Evolutionary conservation across 2,888 invertebrate genomes (phyloP).

Genomic region (Tipula lateralis): DNA sequence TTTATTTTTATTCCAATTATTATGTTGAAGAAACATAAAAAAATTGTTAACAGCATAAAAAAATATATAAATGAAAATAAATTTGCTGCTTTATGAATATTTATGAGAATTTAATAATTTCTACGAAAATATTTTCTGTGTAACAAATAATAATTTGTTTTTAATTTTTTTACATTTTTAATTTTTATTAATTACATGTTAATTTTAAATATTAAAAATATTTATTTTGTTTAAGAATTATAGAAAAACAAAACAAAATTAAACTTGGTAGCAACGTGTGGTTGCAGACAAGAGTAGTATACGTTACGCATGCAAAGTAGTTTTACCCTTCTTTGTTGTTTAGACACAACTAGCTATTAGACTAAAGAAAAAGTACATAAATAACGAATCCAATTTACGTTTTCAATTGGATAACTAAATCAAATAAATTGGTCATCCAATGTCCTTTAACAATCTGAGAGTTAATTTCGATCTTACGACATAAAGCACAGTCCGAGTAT

Average conservation of each 20-base stretch:
- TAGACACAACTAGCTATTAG: neutral
- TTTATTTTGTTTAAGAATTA: neutral
- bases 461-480: neutral
- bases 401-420: neutral
- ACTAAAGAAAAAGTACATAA: neutral
- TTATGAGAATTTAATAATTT: conserved; percentile 1
- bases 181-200: conserved; percentile 19
- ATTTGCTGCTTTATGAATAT: conserved; percentile 4
- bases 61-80: neutral
- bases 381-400: neutral
- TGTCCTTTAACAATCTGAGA: neutral
- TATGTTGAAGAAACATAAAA: neutral
- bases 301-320: neutral
- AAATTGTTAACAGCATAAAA: neutral
- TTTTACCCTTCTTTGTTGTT: neutral
- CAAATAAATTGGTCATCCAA: neutral
- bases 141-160: neutral
- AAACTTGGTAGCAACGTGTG: neutral
- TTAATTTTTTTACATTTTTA: neutral
- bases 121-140: neutral
- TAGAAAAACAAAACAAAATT: neutral
- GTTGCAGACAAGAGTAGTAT: neutral
- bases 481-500: neutral
- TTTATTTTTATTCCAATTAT: neutral
- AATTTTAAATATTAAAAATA: neutral